Evolutionary conservation across 30 jellyfish, hydroid and myxozoan genomes (phyloP), one percentile per base, ranked within the genome.

Genomic region (Aurelia sp.): DNA sequence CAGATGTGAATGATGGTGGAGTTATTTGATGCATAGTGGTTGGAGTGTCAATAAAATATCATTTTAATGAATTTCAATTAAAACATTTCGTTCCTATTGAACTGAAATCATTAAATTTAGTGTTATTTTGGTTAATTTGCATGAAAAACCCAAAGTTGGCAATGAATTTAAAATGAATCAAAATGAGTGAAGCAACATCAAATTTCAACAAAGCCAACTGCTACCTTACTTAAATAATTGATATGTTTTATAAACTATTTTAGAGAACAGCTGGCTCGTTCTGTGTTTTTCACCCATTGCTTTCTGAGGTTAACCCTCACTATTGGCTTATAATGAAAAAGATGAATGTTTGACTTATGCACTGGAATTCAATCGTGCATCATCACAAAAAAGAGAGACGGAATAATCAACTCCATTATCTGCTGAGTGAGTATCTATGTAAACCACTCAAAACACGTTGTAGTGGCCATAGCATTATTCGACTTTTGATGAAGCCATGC

Each of bases 301-400:
- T 82, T 82, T 82, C 67, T 82, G 92, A 62, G 92, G 92, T 82
- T 82, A 82, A 70, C 92, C 92, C 85, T 82, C 53, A 44, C 71
- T 82, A 82, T 44, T 48, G 92, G 92, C 60, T 82, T 82, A 70
- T 71, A 71, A 82, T 69, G 62, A 82, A 82, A 77, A 82, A 74
- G 52, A 53, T 75, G 37, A 69, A 47, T 30, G 55, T 60, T 82
- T 82, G 92, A 82, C 85, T 82, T 68, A 70, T 82, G 47, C n/a
- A 64, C 18, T 58, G 80, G 64, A 63, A 78, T 62, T 78, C 89
- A 12, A 48, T 62, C 65, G 89, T 23, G 60, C 40, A 9, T 31
- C 22, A 66, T 17, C 60, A 40, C 74, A 64, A 78, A 66, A 53
- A 35, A 78, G 79, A n/a, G 79, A 35, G 66, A 41, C 20, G 61